Percentiles rank a stretch among this genome's conserved stretches.
These are phyloP conservation scores for Bhutanitis thaidina DNA, from an alignment of 2,888 invertebrate species.

Conservation along the genomic window DNA sequence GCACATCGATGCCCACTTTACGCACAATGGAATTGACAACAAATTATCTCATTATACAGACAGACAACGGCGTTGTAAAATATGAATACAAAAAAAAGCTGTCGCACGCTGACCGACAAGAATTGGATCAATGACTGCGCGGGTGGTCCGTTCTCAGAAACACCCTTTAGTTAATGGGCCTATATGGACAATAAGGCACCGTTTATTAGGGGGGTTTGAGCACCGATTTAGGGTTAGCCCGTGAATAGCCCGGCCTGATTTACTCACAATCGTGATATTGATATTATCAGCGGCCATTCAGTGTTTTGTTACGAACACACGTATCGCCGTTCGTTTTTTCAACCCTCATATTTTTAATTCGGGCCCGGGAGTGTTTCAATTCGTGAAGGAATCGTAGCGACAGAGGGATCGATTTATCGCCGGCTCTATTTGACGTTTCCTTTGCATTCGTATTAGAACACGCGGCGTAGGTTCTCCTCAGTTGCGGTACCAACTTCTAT, in stretches of 20 bases:
- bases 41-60: constrained; percentile 57
- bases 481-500: too few species aligned
- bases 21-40: constrained; percentile 47
- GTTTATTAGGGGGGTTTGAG: constrained; percentile 46
- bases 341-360: constrained; percentile 16
- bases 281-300: constrained; percentile 63
- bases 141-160: constrained; percentile 71
- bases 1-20: constrained; percentile 7
- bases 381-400: constrained; percentile 2
- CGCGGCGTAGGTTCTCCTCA: too few species aligned
- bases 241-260: constrained; percentile 63
- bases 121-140: constrained; percentile 61
- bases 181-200: constrained; percentile 40
- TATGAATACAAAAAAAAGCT: constrained; percentile 25
- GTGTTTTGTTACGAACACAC: constrained; percentile 62
- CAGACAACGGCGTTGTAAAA: constrained; percentile 22
- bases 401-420: constrained; percentile 3
- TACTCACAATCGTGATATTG: constrained; percentile 66
- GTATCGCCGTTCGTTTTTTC: constrained; percentile 37
- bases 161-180: constrained; percentile 55
- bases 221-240: constrained; percentile 52
- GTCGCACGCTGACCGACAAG: constrained; percentile 46
- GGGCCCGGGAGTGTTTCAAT: not conserved
- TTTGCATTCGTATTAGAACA: constrained; percentile 2
- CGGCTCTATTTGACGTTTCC: not conserved